A percentile compares a stretch with the other conserved stretches of the same genome.
phyloP scores from a whole-genome alignment of 2,797 vertebrate species.

The Lates japonicus region DNA sequence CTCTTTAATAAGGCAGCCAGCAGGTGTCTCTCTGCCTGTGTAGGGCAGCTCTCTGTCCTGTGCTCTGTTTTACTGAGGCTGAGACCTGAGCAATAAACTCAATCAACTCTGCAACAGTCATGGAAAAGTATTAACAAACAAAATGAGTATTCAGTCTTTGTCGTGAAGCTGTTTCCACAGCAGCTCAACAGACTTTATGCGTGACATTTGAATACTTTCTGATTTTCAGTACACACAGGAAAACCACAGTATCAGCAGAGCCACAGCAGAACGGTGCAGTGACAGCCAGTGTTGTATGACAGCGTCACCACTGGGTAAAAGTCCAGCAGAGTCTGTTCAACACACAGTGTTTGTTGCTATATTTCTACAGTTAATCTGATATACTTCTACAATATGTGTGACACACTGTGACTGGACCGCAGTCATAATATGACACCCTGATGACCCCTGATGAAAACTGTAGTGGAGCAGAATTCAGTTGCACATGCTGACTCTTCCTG shows the following conservation, averaged over 20 bases:
- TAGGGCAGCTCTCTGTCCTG: too few relatives aligned
- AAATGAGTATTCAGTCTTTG: not conserved
- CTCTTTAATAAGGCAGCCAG: not conserved
- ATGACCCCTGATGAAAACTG: not conserved
- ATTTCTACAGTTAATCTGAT: not conserved
- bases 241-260: conserved; percentile 47
- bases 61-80: not conserved
- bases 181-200: not conserved
- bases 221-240: conserved; percentile 32
- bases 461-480: too few relatives aligned
- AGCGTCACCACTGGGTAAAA: conserved; percentile 14
- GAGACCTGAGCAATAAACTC: not conserved
- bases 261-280: not conserved
- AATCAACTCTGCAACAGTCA: too few relatives aligned
- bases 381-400: not conserved
- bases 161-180: not conserved
- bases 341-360: not conserved
- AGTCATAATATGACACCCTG: not conserved
- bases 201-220: not conserved
- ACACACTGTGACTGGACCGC: not conserved
- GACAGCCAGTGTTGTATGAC: not conserved
- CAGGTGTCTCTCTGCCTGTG: not conserved
- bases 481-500: too few relatives aligned
- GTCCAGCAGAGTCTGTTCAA: conserved; percentile 10
- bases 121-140: not conserved